These are phyloP conservation scores for Micrasema longulum DNA, from an alignment of 1,140 invertebrate genomes.

Conservation along the genomic window DNA sequence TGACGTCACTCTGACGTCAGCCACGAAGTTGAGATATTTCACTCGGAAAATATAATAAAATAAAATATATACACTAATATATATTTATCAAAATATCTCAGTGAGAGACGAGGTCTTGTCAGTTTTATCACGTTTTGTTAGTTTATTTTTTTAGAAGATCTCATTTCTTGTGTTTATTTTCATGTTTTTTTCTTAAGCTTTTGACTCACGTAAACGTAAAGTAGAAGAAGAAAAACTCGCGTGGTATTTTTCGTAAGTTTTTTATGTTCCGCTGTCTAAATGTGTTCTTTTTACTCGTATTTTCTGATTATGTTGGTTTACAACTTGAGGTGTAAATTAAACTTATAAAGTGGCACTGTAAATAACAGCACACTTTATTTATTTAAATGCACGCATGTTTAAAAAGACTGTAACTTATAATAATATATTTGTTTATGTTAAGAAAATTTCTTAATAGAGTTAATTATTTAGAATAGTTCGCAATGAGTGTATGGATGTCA, in stretches of 20 bases:
- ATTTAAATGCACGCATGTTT: too few relatives aligned
- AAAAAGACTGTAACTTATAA: too few relatives aligned
- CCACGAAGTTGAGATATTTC: conserved; percentile 11
- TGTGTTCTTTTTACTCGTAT: too few relatives aligned
- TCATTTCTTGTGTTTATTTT: conserved; percentile 3
- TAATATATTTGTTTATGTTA: too few relatives aligned
- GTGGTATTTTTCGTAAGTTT: not conserved
- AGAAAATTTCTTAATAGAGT: too few relatives aligned
- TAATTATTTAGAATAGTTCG: too few relatives aligned
- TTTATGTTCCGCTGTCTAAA: not conserved
- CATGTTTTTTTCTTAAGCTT: not conserved
- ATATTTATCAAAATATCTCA: conserved; percentile 3
- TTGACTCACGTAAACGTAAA: conserved; percentile 8
- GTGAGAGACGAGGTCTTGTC: conserved; percentile 11
- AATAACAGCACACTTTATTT: too few relatives aligned
- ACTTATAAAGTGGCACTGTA: too few relatives aligned
- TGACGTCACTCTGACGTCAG: conserved; percentile 21
- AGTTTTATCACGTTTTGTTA: conserved; percentile 29
- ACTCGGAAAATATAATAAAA: not conserved
- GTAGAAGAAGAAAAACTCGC: conserved; percentile 1
- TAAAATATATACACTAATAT: too few relatives aligned
- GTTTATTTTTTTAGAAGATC: conserved; percentile 28
- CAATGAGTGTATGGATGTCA: too few relatives aligned
- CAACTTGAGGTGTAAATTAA: too few relatives aligned
- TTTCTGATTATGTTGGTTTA: too few relatives aligned